Evolutionary conservation across 2,888 invertebrate genomes (phyloP).

Genomic region (Steromphala cineraria): DNA sequence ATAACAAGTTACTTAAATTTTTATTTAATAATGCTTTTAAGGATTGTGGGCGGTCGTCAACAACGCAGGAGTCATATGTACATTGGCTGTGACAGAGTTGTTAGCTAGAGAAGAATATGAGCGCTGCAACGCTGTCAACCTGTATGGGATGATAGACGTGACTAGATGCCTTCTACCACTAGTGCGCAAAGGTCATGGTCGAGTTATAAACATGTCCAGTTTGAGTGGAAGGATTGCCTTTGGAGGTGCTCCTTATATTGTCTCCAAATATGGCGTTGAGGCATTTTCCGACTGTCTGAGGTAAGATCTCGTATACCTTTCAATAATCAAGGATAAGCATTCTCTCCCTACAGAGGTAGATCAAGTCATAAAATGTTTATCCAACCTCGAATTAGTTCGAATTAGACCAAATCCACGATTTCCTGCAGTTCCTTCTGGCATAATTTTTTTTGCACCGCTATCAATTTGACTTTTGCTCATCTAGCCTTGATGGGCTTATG

Average conservation of each 20-base stretch:
- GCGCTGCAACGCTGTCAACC: slow-evolving; percentile 60
- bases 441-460: no score
- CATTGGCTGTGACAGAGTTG: slow-evolving; percentile 68
- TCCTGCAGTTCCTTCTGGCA: no score
- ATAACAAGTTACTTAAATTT: no score
- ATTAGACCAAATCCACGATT: no score
- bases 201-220: slow-evolving; percentile 64
- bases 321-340: no score
- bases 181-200: slow-evolving; percentile 53
- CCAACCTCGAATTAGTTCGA: no score
- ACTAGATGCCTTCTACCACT: slow-evolving; percentile 60
- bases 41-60: slow-evolving; percentile 69
- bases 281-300: slow-evolving; percentile 62
- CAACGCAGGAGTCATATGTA: slow-evolving; percentile 62
- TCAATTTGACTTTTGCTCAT: no score
- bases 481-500: no score
- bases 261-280: slow-evolving; percentile 64
- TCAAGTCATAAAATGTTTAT: no score
- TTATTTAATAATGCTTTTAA: no score
- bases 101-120: slow-evolving; percentile 67
- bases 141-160: slow-evolving; percentile 70
- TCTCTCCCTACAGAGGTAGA: no score
- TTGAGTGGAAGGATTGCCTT: slow-evolving; percentile 52
- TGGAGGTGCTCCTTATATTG: slow-evolving; percentile 50
- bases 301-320: slow-evolving; percentile 41